phyloP scores from a whole-genome alignment of 2,797 vertebrate genomes.

The Myiotriccus ornatus region DNA sequence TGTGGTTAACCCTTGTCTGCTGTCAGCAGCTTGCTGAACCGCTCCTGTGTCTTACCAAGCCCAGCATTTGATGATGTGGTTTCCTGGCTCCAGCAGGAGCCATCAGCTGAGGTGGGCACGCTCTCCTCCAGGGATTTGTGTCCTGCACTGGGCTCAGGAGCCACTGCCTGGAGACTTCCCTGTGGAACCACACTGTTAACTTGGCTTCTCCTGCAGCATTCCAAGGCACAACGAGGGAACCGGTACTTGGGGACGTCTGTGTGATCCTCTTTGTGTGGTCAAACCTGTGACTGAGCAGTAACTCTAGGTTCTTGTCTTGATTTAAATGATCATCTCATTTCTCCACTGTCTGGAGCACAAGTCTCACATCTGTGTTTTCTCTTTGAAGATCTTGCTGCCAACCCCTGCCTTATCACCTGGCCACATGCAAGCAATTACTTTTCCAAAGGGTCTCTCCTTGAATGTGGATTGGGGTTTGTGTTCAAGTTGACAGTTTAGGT shows the following conservation, averaged over 20 bases:
- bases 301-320: not conserved
- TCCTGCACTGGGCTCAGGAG: not conserved
- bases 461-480: not conserved
- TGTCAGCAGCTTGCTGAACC: conserved; percentile 29
- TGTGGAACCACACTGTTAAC: not conserved
- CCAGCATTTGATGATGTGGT: not conserved
- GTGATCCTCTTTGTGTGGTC: not conserved
- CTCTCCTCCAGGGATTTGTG: not conserved
- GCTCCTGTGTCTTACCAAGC: not conserved
- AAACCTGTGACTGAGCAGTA: not conserved
- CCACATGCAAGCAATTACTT: not conserved
- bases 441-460: not conserved
- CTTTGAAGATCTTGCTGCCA: not conserved
- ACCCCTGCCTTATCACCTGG: not conserved
- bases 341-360: not conserved
- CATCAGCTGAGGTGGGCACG: not conserved
- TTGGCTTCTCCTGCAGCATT: not conserved
- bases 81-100: not conserved
- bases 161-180: not conserved
- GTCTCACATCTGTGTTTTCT: not conserved
- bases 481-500: not conserved
- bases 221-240: fast-evolving
- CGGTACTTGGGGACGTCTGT: not conserved
- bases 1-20: conserved; percentile 7
- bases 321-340: not conserved